phyloP scores from a whole-genome alignment of 2,113 vertebrate species.

The Lates calcarifer region DNA sequence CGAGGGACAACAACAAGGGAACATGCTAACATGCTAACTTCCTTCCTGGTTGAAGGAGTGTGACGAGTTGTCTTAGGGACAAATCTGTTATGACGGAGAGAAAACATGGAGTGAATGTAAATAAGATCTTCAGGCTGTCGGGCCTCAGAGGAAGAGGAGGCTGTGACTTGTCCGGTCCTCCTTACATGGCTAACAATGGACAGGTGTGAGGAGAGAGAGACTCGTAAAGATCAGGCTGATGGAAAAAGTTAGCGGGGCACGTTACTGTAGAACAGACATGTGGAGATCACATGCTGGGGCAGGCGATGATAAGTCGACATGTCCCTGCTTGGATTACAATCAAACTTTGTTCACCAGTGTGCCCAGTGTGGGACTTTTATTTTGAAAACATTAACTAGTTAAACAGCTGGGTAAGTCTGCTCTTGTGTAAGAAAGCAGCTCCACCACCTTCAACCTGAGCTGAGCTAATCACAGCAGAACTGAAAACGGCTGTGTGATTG shows the following conservation, averaged over 20 bases:
- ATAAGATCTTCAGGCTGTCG: neutral
- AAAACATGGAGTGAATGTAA: neutral
- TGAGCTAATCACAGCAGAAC: too few relatives aligned
- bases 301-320: conserved; percentile 49
- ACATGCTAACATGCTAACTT: too few relatives aligned
- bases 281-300: conserved; percentile 50
- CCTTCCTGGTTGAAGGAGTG: too few relatives aligned
- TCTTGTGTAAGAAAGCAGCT: too few relatives aligned
- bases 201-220: conserved; percentile 20
- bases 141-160: neutral
- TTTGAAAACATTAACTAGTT: neutral
- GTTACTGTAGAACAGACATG: conserved; percentile 31
- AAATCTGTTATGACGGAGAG: too few relatives aligned
- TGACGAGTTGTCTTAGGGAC: too few relatives aligned
- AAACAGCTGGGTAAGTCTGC: too few relatives aligned
- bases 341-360: neutral
- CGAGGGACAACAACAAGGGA: too few relatives aligned
- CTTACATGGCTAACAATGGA: conserved; percentile 14
- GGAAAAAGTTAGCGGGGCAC: conserved; percentile 54
- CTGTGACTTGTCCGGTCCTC: neutral
- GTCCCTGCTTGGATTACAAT: neutral
- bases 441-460: too few relatives aligned
- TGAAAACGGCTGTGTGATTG: too few relatives aligned
- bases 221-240: conserved; percentile 35
- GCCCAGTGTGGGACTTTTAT: neutral